phyloP scores from a whole-genome alignment of 1,140 invertebrate genomes.

The Lepidotrigona ventralis region DNA sequence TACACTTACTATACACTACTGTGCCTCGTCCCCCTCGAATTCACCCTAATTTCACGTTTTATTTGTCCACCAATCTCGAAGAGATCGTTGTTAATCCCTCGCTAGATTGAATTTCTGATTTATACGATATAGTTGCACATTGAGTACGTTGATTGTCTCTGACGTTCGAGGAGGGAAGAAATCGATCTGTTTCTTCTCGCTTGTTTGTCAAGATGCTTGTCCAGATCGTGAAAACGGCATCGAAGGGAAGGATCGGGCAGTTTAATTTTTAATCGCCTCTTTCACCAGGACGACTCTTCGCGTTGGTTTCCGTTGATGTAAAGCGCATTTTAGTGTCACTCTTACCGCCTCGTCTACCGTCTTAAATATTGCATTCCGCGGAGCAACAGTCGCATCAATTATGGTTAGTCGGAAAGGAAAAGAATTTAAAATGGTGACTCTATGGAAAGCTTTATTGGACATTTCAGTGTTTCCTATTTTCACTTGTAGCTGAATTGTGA shows the following conservation, averaged over 20 bases:
- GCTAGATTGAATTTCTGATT: not conserved
- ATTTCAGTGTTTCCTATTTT: not conserved
- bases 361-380: not conserved
- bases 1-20: slow-evolving; percentile 5
- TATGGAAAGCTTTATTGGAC: not conserved
- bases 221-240: too few species aligned
- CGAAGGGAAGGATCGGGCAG: not conserved
- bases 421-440: not conserved
- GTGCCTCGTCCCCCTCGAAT: not conserved
- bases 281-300: not conserved
- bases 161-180: not conserved
- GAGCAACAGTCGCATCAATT: not conserved
- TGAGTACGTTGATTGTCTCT: not conserved
- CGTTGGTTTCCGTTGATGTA: not conserved
- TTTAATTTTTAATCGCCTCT: not conserved
- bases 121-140: not conserved
- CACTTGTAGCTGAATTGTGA: not conserved
- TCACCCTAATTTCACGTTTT: not conserved
- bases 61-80: not conserved
- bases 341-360: not conserved
- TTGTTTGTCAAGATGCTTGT: not conserved
- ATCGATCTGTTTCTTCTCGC: not conserved
- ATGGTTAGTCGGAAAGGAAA: not conserved
- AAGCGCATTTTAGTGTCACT: not conserved
- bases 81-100: not conserved